Evolutionary conservation across 1,140 invertebrate species (phyloP).

Genomic region (Drosophila sp.): DNA sequence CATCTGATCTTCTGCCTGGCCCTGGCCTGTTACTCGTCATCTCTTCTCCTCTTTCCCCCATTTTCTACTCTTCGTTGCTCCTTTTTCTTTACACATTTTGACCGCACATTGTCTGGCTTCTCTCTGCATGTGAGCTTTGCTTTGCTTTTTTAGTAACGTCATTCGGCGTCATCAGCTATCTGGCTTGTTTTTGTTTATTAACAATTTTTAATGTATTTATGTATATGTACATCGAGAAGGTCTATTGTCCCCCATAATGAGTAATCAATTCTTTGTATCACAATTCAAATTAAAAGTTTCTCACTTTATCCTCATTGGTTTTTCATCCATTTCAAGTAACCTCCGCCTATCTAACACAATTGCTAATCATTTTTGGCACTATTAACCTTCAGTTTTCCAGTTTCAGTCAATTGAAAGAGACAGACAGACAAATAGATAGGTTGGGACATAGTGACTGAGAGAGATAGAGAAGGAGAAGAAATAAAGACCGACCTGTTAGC

Average conservation of each 20-base stretch:
- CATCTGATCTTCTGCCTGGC: conserved; percentile 39
- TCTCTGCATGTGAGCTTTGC: conserved; percentile 39
- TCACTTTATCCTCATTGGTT: background rate
- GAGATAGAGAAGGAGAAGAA: background rate
- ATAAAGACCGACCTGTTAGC: conserved; percentile 40
- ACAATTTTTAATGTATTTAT: conserved; percentile 14
- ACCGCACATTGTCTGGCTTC: conserved; percentile 73
- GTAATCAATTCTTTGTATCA: conserved; percentile 17
- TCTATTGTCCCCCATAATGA: conserved; percentile 40
- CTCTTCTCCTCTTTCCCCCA: background rate
- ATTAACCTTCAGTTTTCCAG: conserved; percentile 73
- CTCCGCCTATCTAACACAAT: background rate
- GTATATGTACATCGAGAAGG: conserved; percentile 38
- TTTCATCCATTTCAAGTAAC: background rate
- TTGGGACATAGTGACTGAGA: too few relatives aligned
- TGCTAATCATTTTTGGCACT: conserved; percentile 66
- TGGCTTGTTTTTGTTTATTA: conserved; percentile 32
- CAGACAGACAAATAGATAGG: background rate
- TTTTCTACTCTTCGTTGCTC: background rate
- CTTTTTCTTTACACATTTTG: conserved; percentile 20
- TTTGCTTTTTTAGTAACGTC: conserved; percentile 65
- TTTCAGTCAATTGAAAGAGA: conserved; percentile 6
- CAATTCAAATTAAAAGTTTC: conserved; percentile 3
- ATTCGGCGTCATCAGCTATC: conserved; percentile 28
- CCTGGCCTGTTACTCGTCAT: conserved; percentile 3